Percentiles rank a stretch among this genome's conserved stretches.
Evolutionary conservation across 2,797 vertebrate species (phyloP).

Genomic region (Clarias pachynema): DNA sequence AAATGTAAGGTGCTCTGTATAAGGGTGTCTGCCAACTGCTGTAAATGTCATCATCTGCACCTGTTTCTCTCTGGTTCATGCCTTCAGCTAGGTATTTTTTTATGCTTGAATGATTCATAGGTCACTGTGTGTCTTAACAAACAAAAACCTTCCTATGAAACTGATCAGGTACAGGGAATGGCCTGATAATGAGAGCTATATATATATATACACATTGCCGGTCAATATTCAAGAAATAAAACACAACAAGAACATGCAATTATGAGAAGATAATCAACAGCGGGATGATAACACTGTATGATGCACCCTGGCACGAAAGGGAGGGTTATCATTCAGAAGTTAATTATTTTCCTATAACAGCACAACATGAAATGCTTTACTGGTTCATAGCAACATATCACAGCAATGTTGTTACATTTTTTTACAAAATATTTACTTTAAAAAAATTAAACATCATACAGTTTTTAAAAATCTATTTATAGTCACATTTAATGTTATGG

Average conservation of each 20-base stretch:
- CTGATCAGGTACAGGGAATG: too few relatives aligned
- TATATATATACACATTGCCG: neutral
- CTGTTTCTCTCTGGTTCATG: too few relatives aligned
- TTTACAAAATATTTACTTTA: neutral
- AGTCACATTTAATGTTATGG: neutral
- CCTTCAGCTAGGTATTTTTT: too few relatives aligned
- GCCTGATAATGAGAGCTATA: too few relatives aligned
- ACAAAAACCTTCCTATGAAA: too few relatives aligned
- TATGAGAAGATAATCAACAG: neutral
- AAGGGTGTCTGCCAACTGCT: too few relatives aligned
- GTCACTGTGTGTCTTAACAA: too few relatives aligned
- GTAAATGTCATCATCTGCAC: too few relatives aligned
- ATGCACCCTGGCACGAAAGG: neutral
- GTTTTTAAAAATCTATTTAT: neutral
- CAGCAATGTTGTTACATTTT: neutral
- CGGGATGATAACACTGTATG: neutral
- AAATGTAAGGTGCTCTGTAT: too few relatives aligned
- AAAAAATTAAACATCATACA: neutral
- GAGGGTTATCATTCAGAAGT: neutral
- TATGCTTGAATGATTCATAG: too few relatives aligned
- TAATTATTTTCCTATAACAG: neutral
- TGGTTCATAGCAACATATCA: neutral
- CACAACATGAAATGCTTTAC: neutral
- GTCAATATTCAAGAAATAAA: neutral
- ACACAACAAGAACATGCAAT: neutral